Evolutionary conservation across 2,797 vertebrate genomes (phyloP), one percentile per base, ranked within the genome.

Genomic region (Hyperoplus immaculatus): DNA sequence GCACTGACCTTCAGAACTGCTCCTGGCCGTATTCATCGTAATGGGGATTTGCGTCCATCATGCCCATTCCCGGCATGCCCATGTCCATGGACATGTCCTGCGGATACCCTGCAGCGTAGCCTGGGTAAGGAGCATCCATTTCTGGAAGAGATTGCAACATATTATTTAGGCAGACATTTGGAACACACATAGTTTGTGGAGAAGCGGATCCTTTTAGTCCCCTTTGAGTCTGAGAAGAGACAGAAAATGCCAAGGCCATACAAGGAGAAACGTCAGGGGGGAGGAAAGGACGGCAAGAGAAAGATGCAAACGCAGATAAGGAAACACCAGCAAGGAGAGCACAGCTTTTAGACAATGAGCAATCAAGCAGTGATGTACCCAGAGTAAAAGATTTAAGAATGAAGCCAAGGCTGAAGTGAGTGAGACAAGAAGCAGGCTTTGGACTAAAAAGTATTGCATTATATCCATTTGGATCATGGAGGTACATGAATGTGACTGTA

Each of bases 101-200:
- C 1, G 1, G 0, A 57, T 90, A 91, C 0, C 1, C 74, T 7
- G 46, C 60, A 29, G 29, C 29, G 2, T 84, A 94, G 15, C 14
- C 29, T 13, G 14, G 54, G 75, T 72, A 91, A 41, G 46, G 55
- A 50, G 0, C 47, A 2, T 96, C 95, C 38, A 92, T 0, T 39
- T 96, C 95, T 96, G 89, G 18, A 83, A 87, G 41, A 75, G 0
- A 74, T 18, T 0, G 72, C 4, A 75, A 69, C 14, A 47, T 8
- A 56, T 21, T 7, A 5, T 1, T 61, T 42, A 11, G 29, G 61
- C 16, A 63, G 36, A 43, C 64, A 61, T 75, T 63, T 60, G 39
- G 47, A 66, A 54, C 42, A 13, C 12, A 13, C 12, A 43, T 16
- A 3, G 64, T 72, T 71, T 43, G 59, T 49, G 36, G 41, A 78